These are phyloP conservation scores for Diprion similis DNA, from an alignment of 1,140 invertebrate genomes.

Conservation along the genomic window DNA sequence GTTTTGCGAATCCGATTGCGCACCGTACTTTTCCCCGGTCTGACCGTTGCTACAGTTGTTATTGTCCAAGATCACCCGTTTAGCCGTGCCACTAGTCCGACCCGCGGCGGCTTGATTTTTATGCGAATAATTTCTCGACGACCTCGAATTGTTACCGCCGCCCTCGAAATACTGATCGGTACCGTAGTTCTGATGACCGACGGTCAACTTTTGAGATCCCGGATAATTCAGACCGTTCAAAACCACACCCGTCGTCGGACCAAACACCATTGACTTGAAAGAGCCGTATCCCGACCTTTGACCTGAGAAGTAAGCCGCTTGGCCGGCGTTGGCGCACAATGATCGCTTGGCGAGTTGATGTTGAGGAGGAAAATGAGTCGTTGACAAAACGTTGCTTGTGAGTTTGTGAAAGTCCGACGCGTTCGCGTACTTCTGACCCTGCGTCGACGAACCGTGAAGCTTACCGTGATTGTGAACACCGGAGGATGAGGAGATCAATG, in stretches of 20 bases:
- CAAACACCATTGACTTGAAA: neutral
- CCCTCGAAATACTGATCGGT: slow-evolving; percentile 26
- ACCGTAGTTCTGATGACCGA: neutral
- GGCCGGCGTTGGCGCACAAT: slow-evolving; percentile 17
- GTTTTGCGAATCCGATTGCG: neutral
- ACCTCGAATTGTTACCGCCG: neutral
- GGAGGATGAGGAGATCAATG: neutral
- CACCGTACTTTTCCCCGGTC: neutral
- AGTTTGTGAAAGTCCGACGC: slow-evolving; percentile 31
- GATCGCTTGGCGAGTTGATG: slow-evolving; percentile 32
- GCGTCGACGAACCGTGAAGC: slow-evolving; percentile 11
- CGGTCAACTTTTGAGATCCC: neutral
- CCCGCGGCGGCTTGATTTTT: neutral
- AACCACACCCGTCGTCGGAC: neutral
- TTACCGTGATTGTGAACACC: slow-evolving; percentile 14
- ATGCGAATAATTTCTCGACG: neutral
- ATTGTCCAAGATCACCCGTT: neutral
- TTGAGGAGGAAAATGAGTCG: slow-evolving; percentile 31
- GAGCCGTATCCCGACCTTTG: slow-evolving; percentile 29
- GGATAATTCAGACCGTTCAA: neutral
- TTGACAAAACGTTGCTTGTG: slow-evolving; percentile 22
- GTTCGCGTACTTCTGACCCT: slow-evolving; percentile 33
- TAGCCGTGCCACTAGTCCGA: neutral
- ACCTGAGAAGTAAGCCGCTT: slow-evolving; percentile 33
- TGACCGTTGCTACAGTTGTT: neutral